Conservation (phyloP, 1,140 invertebrate genomes). For the Phthorimaea operculella region DNA sequence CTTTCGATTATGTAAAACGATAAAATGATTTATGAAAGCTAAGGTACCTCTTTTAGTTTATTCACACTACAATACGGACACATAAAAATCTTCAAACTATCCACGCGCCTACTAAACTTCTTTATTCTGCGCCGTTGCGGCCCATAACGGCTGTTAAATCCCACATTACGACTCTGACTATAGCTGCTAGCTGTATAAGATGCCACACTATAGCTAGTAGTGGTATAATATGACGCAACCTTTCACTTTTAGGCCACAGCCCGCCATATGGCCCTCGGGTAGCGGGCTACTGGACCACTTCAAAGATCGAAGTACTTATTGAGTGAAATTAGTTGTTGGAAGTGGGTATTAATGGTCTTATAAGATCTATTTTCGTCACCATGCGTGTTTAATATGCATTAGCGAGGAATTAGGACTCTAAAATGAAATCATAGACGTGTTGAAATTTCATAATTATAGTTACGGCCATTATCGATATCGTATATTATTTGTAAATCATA, state of each 20-base stretch:
- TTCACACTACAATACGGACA: background rate
- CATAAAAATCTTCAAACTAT: background rate
- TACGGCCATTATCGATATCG: too few relatives aligned
- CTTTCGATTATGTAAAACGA: too few relatives aligned
- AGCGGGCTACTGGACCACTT: background rate
- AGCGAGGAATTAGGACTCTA: too few relatives aligned
- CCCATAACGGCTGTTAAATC: background rate
- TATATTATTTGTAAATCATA: too few relatives aligned
- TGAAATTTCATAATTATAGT: too few relatives aligned
- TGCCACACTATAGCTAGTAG: background rate
- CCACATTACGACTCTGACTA: background rate
- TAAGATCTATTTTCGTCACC: too few relatives aligned
- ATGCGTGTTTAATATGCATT: too few relatives aligned
- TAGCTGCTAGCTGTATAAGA: background rate
- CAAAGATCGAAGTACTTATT: background rate
- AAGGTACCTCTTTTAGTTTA: background rate
- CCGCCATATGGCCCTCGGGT: background rate
- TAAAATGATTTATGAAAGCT: too few relatives aligned
- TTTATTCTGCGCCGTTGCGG: background rate
- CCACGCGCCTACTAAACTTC: background rate
- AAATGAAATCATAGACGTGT: too few relatives aligned
- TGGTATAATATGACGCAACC: background rate
- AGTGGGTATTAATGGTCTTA: too few relatives aligned
- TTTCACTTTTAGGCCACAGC: background rate
- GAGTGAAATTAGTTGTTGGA: too few relatives aligned